Conservation (phyloP, 2,797 vertebrate genomes). For the Echiichthys vipera region DNA sequence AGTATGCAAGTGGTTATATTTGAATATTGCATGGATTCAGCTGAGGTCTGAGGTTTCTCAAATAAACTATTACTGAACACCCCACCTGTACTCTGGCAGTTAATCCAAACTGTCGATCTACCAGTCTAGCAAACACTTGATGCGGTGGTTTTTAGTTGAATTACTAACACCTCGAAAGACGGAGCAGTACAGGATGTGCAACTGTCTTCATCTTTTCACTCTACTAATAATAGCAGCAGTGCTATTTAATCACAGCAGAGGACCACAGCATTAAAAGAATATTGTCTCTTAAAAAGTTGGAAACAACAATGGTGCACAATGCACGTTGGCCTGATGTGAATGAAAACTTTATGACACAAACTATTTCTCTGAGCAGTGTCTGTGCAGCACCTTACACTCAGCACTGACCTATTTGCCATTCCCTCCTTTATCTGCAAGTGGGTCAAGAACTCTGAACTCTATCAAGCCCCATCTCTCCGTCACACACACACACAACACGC, state of each 20-base stretch:
- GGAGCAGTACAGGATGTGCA: constrained; percentile 47
- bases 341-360: constrained; percentile 43
- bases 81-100: constrained; percentile 48
- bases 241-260: constrained; percentile 47
- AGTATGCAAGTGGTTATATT: constrained; percentile 30
- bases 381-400: constrained; percentile 65
- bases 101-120: constrained; percentile 7
- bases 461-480: constrained; percentile 71
- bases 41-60: constrained; percentile 44
- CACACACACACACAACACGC: constrained; percentile 56
- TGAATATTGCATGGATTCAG: constrained; percentile 36
- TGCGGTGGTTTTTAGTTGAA: constrained; percentile 35
- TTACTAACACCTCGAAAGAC: constrained; percentile 37
- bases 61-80: constrained; percentile 42
- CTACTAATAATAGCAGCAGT: constrained; percentile 47
- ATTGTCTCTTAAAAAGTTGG: constrained; percentile 3
- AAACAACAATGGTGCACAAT: constrained; percentile 23
- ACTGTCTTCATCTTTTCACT: constrained; percentile 50
- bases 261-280: constrained; percentile 30
- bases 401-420: constrained; percentile 77
- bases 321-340: constrained; percentile 17
- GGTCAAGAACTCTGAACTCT: constrained; percentile 85
- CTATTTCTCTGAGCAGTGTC: constrained; percentile 24
- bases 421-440: constrained; percentile 81
- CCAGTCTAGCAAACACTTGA: constrained; percentile 39